A percentile compares a stretch with the other conserved stretches of the same genome.
phyloP scores from a whole-genome alignment of 2,113 vertebrate species.

The Arizona elegans region DNA sequence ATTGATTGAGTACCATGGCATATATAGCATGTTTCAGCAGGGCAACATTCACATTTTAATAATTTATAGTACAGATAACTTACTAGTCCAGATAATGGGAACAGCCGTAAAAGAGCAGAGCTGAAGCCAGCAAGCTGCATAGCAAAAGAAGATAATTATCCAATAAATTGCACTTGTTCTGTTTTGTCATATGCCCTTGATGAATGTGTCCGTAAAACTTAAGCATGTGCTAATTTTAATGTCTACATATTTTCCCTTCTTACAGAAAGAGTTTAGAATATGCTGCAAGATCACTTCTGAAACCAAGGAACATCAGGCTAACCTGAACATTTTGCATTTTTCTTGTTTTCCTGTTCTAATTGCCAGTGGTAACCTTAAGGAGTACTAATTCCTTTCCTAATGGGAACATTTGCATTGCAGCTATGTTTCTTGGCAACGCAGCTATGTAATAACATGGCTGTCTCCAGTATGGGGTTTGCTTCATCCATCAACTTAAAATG shows the following conservation, averaged over 20 bases:
- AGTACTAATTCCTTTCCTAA: background rate
- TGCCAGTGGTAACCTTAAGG: constrained; percentile 18
- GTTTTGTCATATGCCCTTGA: background rate
- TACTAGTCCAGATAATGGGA: constrained; percentile 31
- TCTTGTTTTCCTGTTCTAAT: constrained; percentile 10
- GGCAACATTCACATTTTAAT: constrained; percentile 13
- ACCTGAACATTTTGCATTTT: constrained; percentile 19
- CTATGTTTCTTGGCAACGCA: constrained; percentile 42
- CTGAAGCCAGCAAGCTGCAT: constrained; percentile 42
- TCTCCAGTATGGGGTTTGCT: constrained; percentile 32
- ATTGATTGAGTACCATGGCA: constrained; percentile 30
- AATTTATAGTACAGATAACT: constrained; percentile 32
- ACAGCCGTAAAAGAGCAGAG: constrained; percentile 23
- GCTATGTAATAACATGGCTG: constrained; percentile 5
- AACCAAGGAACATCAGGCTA: constrained; percentile 24
- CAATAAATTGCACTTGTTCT: constrained; percentile 15
- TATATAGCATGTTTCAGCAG: constrained; percentile 30
- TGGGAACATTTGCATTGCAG: constrained; percentile 25
- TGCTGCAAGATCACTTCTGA: constrained; percentile 3
- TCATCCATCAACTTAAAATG: constrained; percentile 35
- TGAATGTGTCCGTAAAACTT: constrained; percentile 20
- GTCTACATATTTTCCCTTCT: constrained; percentile 29
- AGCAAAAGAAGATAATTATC: constrained; percentile 18
- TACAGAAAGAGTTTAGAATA: background rate
- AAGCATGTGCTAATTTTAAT: constrained; percentile 23